Conservation (phyloP, 2,888 invertebrate species). For the Cerceris rybyensis region DNA sequence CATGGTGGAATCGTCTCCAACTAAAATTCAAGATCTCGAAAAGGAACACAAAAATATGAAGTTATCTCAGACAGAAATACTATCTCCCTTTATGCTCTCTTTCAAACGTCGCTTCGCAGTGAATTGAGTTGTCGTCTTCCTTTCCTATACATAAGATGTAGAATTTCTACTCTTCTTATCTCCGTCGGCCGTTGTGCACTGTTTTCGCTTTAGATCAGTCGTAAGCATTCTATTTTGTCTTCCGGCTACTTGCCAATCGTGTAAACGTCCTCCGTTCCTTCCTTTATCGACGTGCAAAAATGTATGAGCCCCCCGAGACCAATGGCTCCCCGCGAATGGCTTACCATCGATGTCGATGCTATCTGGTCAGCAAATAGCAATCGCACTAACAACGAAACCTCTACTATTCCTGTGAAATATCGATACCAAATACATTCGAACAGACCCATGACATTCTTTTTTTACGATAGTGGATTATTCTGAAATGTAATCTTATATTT, state of each 20-base stretch:
- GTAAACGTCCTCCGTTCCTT: slow-evolving; percentile 9
- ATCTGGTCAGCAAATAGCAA: background rate
- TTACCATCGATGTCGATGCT: background rate
- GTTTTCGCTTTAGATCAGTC: slow-evolving; percentile 10
- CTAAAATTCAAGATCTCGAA: no score
- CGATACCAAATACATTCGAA: background rate
- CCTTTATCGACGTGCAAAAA: slow-evolving; percentile 3
- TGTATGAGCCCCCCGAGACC: slow-evolving; percentile 5
- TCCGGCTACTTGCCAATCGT: slow-evolving; percentile 13
- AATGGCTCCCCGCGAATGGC: background rate
- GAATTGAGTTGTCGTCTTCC: no score
- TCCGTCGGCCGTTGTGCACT: background rate
- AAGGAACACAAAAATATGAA: no score
- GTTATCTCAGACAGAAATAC: no score
- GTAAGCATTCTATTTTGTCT: slow-evolving; percentile 28
- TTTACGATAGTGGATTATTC: background rate
- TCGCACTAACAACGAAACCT: background rate
- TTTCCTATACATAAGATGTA: background rate
- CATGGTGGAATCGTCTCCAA: no score
- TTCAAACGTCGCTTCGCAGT: no score
- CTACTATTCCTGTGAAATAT: background rate
- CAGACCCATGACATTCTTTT: background rate
- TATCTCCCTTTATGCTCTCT: no score
- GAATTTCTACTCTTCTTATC: background rate
- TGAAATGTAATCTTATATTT: background rate